phyloP scores from a whole-genome alignment of 2,113 vertebrate species.

The Emydura subglobosa region DNA sequence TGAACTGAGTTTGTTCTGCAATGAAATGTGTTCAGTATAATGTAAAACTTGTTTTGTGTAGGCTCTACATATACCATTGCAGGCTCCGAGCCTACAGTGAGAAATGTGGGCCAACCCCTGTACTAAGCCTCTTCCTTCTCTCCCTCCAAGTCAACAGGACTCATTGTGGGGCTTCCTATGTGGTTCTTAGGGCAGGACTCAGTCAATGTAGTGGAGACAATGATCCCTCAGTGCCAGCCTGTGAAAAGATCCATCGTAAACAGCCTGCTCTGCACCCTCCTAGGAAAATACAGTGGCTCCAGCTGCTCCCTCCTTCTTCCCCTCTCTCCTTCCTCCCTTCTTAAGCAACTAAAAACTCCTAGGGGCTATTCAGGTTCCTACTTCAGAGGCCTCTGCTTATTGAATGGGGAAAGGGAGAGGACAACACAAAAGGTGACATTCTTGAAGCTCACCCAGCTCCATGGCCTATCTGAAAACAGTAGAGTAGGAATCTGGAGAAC shows the following conservation, averaged over 20 bases:
- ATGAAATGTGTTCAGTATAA: constrained; percentile 61
- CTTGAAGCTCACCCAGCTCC: not conserved
- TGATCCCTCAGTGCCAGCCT: not conserved
- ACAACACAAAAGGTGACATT: not conserved
- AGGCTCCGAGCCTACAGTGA: not conserved
- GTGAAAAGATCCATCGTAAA: not conserved
- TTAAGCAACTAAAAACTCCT: not conserved
- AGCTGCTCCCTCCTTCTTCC: not conserved
- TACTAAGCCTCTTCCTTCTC: not conserved
- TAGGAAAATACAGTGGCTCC: not conserved
- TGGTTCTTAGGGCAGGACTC: not conserved
- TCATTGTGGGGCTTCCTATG: not conserved
- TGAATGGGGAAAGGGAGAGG: not conserved
- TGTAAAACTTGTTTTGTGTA: constrained; percentile 43
- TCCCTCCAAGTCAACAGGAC: constrained; percentile 1
- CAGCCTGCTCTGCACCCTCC: not conserved
- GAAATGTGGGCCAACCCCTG: not conserved
- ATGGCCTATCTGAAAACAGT: not conserved
- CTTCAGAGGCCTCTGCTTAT: not conserved
- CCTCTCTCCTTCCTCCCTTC: not conserved
- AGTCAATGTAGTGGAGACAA: not conserved
- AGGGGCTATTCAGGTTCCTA: not conserved
- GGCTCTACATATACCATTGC: not conserved
- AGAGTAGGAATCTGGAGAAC: not conserved
- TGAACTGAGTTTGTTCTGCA: constrained; percentile 43